Conservation (phyloP, 2,113 vertebrate genomes). For the Tetrax tetrax region DNA sequence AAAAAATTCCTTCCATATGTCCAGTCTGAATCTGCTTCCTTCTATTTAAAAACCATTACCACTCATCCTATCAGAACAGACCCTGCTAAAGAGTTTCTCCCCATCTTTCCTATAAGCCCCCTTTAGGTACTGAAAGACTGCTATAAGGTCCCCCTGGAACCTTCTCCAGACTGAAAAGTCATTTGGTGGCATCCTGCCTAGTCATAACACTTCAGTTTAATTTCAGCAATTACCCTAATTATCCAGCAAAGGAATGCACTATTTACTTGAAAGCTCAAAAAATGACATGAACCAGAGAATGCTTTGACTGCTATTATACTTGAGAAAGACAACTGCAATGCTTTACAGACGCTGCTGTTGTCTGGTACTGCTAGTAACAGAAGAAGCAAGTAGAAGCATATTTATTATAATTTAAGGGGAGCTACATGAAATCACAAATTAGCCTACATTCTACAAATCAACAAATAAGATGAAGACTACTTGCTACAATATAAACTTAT, state of each 20-base stretch:
- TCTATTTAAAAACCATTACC: too few relatives aligned
- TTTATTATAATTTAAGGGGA: conserved; percentile 5
- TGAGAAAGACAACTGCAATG: not conserved
- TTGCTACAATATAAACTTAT: conserved; percentile 6
- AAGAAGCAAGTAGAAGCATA: not conserved
- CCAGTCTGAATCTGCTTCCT: too few relatives aligned
- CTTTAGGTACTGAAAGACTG: too few relatives aligned
- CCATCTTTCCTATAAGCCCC: too few relatives aligned
- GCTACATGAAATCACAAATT: not conserved
- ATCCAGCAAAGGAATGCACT: not conserved
- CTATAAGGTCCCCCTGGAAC: too few relatives aligned
- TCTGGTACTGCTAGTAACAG: not conserved
- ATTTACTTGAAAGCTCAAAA: not conserved
- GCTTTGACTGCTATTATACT: not conserved
- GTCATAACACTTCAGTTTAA: not conserved
- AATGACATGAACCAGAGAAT: not conserved
- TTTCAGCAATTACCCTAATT: not conserved
- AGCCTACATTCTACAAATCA: not conserved
- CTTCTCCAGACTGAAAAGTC: too few relatives aligned
- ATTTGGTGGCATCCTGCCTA: not conserved
- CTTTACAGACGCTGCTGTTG: not conserved
- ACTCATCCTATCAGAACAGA: too few relatives aligned
- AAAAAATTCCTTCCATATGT: too few relatives aligned
- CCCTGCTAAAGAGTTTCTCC: too few relatives aligned
- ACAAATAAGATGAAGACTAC: not conserved